Conservation (phyloP, 2,113 vertebrate species). For the Crotalus helleri region DNA sequence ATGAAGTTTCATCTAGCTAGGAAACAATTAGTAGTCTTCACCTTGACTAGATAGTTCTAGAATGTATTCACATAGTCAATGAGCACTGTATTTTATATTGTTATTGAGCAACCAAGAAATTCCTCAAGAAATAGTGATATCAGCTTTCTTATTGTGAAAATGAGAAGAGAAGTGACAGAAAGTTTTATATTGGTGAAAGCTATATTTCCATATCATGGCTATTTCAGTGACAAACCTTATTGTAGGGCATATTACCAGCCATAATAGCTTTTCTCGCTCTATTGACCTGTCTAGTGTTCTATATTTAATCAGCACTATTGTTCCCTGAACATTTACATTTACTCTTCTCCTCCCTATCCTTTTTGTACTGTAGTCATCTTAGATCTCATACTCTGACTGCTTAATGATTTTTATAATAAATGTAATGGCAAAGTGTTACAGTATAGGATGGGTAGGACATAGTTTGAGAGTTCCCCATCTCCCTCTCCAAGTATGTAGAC, state of each 20-base stretch:
- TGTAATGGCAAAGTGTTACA: conserved; percentile 35
- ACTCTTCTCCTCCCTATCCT: not conserved
- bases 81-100: not conserved
- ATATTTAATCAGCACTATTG: conserved; percentile 33
- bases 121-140: not conserved
- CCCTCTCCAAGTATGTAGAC: conserved; percentile 33
- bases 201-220: conserved; percentile 1
- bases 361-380: conserved; percentile 18
- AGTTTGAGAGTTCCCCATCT: conserved; percentile 12
- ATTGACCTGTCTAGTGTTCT: conserved; percentile 34
- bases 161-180: not conserved
- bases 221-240: not conserved
- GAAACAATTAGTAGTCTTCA: not conserved
- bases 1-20: not conserved
- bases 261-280: conserved; percentile 22
- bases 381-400: conserved; percentile 2
- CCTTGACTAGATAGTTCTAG: not conserved
- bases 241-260: conserved; percentile 5
- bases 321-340: conserved; percentile 16
- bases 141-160: not conserved
- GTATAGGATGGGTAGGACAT: conserved; percentile 6
- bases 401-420: conserved; percentile 40
- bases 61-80: not conserved
- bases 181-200: not conserved
- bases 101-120: not conserved